Base-by-base conservation (phyloP, 2,113 vertebrate genomes). In the Carassius gibelio region DNA sequence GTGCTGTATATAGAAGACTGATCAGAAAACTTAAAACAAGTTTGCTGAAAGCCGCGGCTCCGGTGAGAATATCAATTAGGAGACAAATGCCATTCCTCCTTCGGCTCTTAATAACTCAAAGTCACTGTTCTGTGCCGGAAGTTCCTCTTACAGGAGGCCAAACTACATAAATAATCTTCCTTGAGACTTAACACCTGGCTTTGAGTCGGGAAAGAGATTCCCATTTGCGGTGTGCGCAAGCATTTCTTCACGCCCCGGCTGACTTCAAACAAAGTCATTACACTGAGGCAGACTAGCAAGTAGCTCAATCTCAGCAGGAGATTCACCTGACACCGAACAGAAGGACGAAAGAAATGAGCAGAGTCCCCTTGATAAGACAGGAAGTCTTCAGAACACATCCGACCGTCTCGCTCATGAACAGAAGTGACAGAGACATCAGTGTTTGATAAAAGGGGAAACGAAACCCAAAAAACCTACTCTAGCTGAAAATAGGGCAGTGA, bases 221-320 rank as follows among this genome's bases (percentile, higher is more conserved):
- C 91, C 88, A 88, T 91, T 92, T 90, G 86, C 84, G 88, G 84
- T 81, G 61, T 68, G 83, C 64, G 82, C 74, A 69, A 88, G 68
- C 89, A 89, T 91, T 94, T 93, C 87, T 93, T 93, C 91, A 75
- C 59, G 48, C 86, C 86, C 92, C 92, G 92, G 89, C 85, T 86
- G 90, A 89, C 93, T 92, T 94, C 92, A 94, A 93, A 93, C 84
- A 82, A 89, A 72, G 86, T 85, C 91, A 75, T 91, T 90, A 89
- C 90, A 78, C 89, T 88, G 88, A 92, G 90, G 89, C 90, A 81
- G 87, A 89, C 92, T 92, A 91, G 92, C 88, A 90, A 93, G 89
- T 50, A 88, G 88, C 87, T 71, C 89, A 88, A 89, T 45, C 89
- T 86, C 57, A 23, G 89, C 92, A 93, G 92, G 93, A 93, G 93